Base-by-base conservation (phyloP, 2,888 invertebrate genomes). In the Sphaerophoria taeniata region DNA sequence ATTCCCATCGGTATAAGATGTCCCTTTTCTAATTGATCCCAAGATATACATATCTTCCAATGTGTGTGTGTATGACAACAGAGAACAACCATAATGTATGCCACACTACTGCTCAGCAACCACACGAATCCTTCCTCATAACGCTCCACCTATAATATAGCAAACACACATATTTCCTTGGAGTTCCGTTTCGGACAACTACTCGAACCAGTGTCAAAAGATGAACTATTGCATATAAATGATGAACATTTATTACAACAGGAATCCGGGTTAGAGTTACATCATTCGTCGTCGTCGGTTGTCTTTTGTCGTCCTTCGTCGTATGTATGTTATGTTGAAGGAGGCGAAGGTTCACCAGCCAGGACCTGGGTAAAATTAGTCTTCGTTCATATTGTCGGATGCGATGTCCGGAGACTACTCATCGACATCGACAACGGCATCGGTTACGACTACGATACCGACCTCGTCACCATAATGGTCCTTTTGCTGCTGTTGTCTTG, bases 201-300 rank as follows among this genome's bases (percentile, higher is more conserved):
- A 51, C 67, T 67, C 67, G 33, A 53, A 55, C 71, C 80, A 67
- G 72, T 72, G 75, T 79, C 60, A 39, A 60, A 76, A 84, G 84
- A 84, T 84, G 84, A 84, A 84, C 84, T 84, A 84, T 84, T 75
- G 84, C 67, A 84, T 80, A 84, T 80, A 84, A 84, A 84, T 84
- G 80, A 75, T 80, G 75, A 80, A 84, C 84, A 84, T 84, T 84
- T 84, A 84, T 84, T 76, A 84, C 80, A 43, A 84, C 84, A 84
- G 75, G 75, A 72, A 84, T 80, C 75, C 75, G 84, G 80, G 80
- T 84, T 84, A 80, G 80, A 84, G 80, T 84, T 80, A 84, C 84
- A 80, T 72, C 75, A 84, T 84, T 84, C 80, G 80, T 84, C 71
- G 60, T 75, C 51, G 67, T 51, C 65, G 31, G 2, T 56, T 7